A percentile compares a stretch with the other conserved stretches of the same genome.
These are phyloP conservation scores for Diplodus puntazzo DNA, from an alignment of 2,797 vertebrate species.

Conservation along the genomic window DNA sequence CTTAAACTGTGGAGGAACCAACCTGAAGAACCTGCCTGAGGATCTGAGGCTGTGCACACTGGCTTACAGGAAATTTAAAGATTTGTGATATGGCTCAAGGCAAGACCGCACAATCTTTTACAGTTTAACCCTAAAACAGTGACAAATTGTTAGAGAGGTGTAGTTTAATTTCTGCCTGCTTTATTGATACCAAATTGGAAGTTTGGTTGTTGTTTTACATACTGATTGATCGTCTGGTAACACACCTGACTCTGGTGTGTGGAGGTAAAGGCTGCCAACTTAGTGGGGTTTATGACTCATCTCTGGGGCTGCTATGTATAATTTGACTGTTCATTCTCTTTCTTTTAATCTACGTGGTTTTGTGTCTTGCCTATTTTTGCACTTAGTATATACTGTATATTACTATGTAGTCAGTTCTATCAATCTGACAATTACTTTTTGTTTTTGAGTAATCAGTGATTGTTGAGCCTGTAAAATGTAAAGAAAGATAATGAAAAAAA, in stretches of 20 bases:
- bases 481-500: not conserved
- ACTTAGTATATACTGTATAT: too few species aligned
- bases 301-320: not conserved
- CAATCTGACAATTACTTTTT: too few species aligned
- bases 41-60: not conserved
- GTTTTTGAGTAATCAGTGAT: too few species aligned
- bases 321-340: not conserved
- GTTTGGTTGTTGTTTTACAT: not conserved
- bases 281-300: not conserved
- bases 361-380: not conserved
- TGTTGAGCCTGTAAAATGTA: not conserved
- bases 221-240: not conserved
- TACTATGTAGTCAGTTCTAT: not conserved
- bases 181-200: not conserved
- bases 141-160: not conserved
- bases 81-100: constrained; percentile 23
- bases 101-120: not conserved
- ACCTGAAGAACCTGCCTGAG: constrained; percentile 1
- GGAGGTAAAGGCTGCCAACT: not conserved
- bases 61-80: constrained; percentile 48
- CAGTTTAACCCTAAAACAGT: too few species aligned
- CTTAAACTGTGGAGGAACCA: constrained; percentile 2
- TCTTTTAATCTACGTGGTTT: not conserved
- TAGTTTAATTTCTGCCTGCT: not conserved
- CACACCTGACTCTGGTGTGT: not conserved